A percentile compares a stretch with the other conserved stretches of the same genome.
These are phyloP conservation scores for Gymnosoma rotundatum DNA, from an alignment of 2,888 invertebrate species.

Conservation along the genomic window DNA sequence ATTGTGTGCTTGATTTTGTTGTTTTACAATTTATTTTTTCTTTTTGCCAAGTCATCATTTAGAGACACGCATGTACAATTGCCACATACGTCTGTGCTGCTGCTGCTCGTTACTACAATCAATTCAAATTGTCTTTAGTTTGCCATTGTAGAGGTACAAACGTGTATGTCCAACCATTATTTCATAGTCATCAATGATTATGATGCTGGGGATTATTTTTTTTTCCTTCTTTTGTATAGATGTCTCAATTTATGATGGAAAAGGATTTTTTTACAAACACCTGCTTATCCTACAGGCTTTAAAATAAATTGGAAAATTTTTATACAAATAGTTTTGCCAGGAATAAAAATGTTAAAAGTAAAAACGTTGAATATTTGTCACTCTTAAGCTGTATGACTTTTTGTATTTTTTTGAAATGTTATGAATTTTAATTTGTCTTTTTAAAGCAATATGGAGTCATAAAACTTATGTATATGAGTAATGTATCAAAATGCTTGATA, in stretches of 20 bases:
- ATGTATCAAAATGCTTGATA: too few species aligned
- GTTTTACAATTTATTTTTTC: neutral
- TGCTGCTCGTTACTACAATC: conserved; percentile 41
- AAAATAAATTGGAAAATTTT: neutral
- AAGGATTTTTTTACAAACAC: conserved; percentile 42
- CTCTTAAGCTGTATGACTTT: too few species aligned
- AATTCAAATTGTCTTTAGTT: conserved; percentile 35
- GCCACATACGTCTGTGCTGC: conserved; percentile 5
- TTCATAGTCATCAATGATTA: conserved; percentile 51
- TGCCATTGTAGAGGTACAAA: neutral
- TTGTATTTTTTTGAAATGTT: too few species aligned
- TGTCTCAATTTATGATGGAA: conserved; percentile 44
- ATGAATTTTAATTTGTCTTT: too few species aligned
- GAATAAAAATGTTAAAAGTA: too few species aligned
- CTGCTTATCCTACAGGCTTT: conserved; percentile 46
- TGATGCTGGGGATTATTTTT: conserved; percentile 13
- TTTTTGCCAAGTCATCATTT: conserved; percentile 46
- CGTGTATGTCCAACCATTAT: conserved; percentile 38
- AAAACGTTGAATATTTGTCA: too few species aligned
- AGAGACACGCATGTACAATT: conserved; percentile 55
- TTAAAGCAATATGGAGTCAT: too few species aligned
- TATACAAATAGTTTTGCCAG: neutral
- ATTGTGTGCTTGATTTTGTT: conserved; percentile 44
- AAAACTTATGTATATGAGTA: too few species aligned
- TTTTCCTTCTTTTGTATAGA: neutral